Evolutionary conservation across 2,888 invertebrate genomes (phyloP).

Genomic region (Hedychridium roseum): DNA sequence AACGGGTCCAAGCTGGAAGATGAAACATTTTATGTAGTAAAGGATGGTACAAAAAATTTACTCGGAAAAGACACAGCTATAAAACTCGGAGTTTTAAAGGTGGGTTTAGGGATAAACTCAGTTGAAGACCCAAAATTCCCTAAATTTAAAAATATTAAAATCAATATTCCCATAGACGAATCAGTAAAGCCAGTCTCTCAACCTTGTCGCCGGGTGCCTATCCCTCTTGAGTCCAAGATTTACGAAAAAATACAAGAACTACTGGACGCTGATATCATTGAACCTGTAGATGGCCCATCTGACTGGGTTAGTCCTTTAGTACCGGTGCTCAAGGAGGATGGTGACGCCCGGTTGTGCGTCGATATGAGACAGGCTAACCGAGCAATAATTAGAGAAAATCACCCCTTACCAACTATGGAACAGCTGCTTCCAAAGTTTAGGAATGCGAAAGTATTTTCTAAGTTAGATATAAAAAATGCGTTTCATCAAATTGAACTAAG

Average conservation of each 20-base stretch:
- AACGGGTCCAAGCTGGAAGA: too few species aligned
- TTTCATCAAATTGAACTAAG: constrained; percentile 1
- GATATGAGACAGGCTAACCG: constrained; percentile 35
- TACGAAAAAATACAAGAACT: constrained; percentile 34
- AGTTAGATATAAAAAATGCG: constrained; percentile 6
- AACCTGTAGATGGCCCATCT: constrained; percentile 30
- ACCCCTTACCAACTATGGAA: constrained; percentile 12
- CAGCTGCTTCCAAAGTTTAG: constrained; percentile 13
- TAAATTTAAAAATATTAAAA: constrained; percentile 43
- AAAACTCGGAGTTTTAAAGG: constrained; percentile 22
- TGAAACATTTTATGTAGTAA: constrained; percentile 22
- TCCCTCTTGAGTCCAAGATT: constrained; percentile 40
- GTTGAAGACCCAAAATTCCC: constrained; percentile 12
- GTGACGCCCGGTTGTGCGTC: constrained; percentile 34
- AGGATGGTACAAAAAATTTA: constrained; percentile 16
- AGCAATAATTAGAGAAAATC: constrained; percentile 11
- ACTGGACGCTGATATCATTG: constrained; percentile 32
- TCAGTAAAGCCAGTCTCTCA: constrained; percentile 44
- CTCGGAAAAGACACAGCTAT: constrained; percentile 30
- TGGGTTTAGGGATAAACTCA: constrained; percentile 19
- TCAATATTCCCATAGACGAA: constrained; percentile 40
- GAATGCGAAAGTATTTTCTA: constrained; percentile 5
- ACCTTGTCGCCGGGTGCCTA: constrained; percentile 46
- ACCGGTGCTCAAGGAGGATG: constrained; percentile 37
- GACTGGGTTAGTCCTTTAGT: constrained; percentile 29